Evolutionary conservation across 2,888 invertebrate species (phyloP).

Genomic region (Boloria euphrosyne): DNA sequence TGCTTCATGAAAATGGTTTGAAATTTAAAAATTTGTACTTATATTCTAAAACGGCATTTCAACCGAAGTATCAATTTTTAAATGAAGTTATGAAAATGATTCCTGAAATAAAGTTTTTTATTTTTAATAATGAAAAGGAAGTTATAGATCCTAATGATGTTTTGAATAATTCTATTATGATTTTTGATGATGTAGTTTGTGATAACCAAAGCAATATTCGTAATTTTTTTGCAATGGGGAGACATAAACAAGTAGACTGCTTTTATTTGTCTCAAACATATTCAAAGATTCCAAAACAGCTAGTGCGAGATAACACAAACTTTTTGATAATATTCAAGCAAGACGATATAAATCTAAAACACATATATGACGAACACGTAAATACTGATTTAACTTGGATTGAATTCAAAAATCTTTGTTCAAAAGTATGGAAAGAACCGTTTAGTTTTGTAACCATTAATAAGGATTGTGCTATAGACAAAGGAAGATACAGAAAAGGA

Average conservation of each 20-base stretch:
- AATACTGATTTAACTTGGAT: slow-evolving; percentile 26
- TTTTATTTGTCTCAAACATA: slow-evolving; percentile 47
- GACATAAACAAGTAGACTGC: slow-evolving; percentile 40
- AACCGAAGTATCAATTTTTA: slow-evolving; percentile 38
- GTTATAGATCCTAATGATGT: slow-evolving; percentile 42
- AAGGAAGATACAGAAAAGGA: slow-evolving; percentile 40
- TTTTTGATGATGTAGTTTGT: neutral
- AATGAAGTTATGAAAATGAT: slow-evolving; percentile 26
- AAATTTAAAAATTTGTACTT: slow-evolving; percentile 35
- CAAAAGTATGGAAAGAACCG: slow-evolving; percentile 30
- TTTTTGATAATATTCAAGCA: slow-evolving; percentile 46
- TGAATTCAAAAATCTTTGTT: slow-evolving; percentile 43
- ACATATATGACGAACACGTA: slow-evolving; percentile 48
- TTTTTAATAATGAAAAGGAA: slow-evolving; percentile 24
- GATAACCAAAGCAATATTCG: slow-evolving; percentile 34
- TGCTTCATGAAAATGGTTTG: slow-evolving; percentile 39
- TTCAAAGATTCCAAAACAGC: slow-evolving; percentile 47
- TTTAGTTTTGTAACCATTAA: slow-evolving; percentile 39
- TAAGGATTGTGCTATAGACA: slow-evolving; percentile 40
- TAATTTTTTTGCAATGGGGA: slow-evolving; percentile 33
- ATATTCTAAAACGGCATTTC: slow-evolving; percentile 38
- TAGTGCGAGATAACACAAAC: slow-evolving; percentile 45
- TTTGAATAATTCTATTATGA: neutral
- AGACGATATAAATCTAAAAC: slow-evolving; percentile 37
- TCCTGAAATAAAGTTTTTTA: slow-evolving; percentile 25